Percentiles rank a stretch among this genome's conserved stretches.
Evolutionary conservation across 1,140 invertebrate genomes (phyloP).

Genomic region (Portunus trituberculatus): DNA sequence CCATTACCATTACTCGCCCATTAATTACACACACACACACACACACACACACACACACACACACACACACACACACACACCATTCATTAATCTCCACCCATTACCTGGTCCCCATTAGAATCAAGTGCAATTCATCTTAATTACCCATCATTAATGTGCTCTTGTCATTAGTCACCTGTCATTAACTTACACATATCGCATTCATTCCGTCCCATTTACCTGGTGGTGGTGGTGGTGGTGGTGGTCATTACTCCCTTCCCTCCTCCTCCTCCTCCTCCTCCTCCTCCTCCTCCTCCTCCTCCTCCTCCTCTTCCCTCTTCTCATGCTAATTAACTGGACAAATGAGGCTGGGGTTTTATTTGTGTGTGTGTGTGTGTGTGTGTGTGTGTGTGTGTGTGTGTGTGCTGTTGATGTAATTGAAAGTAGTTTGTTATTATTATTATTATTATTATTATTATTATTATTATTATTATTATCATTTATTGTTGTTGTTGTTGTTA

Average conservation of each 20-base stretch:
- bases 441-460: too few species aligned
- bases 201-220: neutral
- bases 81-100: neutral
- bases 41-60: neutral
- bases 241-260: neutral
- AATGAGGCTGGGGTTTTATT: neutral
- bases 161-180: neutral
- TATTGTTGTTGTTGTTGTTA: too few species aligned
- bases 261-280: neutral
- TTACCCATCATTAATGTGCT: neutral
- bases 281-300: neutral
- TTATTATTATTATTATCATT: neutral
- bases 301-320: neutral
- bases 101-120: neutral
- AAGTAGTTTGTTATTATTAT: neutral
- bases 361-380: neutral
- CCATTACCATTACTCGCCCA: neutral
- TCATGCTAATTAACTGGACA: constrained; percentile 23
- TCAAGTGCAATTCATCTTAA: neutral
- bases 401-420: neutral
- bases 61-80: neutral
- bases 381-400: too few species aligned
- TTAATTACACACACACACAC: constrained; percentile 18
- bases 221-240: neutral
- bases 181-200: constrained; percentile 4